Percentiles rank a stretch among this genome's conserved stretches.
Evolutionary conservation across 2,113 vertebrate genomes (phyloP).

Genomic region (Redunca redunca): DNA sequence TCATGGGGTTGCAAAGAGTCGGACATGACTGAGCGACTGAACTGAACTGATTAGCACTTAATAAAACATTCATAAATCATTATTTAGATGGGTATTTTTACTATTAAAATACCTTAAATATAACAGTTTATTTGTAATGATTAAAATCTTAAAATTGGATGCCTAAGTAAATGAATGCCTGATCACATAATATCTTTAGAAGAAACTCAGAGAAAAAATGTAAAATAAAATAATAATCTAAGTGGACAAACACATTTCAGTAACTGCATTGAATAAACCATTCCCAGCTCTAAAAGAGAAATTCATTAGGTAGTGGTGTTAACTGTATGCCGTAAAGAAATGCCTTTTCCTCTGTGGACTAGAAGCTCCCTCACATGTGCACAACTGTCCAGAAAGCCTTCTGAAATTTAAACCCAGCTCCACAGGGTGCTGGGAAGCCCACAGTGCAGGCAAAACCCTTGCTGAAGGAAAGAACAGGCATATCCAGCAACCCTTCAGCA

Average conservation of each 20-base stretch:
- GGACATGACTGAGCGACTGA: fast-evolving
- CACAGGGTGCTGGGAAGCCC: background rate
- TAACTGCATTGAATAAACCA: background rate
- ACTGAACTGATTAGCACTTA: background rate
- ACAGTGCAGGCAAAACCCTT: background rate
- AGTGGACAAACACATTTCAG: background rate
- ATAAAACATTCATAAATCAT: background rate
- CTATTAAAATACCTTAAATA: background rate
- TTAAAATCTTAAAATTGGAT: background rate
- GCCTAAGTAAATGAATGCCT: background rate
- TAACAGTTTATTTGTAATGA: background rate
- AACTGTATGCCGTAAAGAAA: background rate
- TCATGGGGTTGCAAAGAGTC: too few relatives aligned
- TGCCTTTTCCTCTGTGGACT: background rate
- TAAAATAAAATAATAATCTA: background rate
- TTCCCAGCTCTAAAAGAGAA: background rate
- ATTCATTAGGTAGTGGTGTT: background rate
- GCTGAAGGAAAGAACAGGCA: background rate
- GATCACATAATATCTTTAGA: background rate
- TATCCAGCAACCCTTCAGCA: background rate
- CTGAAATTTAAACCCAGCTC: background rate
- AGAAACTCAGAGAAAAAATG: conserved; percentile 13
- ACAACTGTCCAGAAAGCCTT: background rate
- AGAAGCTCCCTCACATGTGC: background rate
- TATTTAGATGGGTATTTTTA: background rate